These are phyloP conservation scores for Amblyraja radiata DNA, from an alignment of 2,797 vertebrate genomes.

Conservation along the genomic window DNA sequence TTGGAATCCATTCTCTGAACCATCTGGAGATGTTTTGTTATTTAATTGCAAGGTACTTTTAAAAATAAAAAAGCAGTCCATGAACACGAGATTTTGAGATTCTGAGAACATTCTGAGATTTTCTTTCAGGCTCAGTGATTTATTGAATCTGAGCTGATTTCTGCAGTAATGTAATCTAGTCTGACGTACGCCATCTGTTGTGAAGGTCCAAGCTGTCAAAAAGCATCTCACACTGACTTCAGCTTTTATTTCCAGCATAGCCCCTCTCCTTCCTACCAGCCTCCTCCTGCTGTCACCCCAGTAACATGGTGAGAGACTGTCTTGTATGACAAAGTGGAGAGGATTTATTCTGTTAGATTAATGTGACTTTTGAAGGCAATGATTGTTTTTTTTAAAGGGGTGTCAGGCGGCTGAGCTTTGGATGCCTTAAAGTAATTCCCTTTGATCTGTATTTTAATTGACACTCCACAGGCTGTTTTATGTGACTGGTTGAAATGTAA, in stretches of 20 bases:
- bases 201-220: background rate
- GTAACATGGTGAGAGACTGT: background rate
- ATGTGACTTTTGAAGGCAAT: background rate
- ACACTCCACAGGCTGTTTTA: background rate
- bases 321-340: background rate
- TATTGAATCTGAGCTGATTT: background rate
- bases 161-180: background rate
- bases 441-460: background rate
- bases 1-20: background rate
- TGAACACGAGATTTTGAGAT: background rate
- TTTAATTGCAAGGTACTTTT: background rate
- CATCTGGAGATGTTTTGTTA: background rate
- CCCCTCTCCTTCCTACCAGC: background rate
- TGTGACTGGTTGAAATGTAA: conserved; percentile 22
- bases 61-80: background rate
- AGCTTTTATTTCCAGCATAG: conserved; percentile 4
- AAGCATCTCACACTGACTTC: conserved; percentile 25
- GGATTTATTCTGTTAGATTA: background rate
- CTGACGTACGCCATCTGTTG: background rate
- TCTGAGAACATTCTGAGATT: background rate
- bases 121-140: background rate
- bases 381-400: background rate
- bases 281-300: background rate
- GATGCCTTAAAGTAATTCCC: background rate
- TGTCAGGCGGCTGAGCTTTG: background rate